phyloP scores from a whole-genome alignment of 1,140 invertebrate species.

The Kradibia gibbosae region DNA sequence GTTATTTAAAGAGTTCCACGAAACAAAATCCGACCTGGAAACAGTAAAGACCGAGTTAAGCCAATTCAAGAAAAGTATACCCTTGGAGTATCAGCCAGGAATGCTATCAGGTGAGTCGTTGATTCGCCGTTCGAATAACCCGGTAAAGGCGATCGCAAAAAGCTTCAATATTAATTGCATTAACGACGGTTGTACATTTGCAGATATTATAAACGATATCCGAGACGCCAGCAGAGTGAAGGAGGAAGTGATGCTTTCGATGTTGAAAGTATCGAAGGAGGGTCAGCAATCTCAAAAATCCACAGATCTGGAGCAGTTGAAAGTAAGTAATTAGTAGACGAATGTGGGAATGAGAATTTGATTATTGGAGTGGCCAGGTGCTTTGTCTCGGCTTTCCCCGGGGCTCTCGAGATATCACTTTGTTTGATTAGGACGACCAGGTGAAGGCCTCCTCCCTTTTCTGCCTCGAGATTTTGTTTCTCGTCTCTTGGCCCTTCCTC shows the following conservation, averaged over 20 bases:
- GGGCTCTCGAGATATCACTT: slow-evolving; percentile 8
- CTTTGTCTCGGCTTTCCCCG: neutral
- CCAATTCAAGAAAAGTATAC: slow-evolving; percentile 63
- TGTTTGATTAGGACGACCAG: slow-evolving; percentile 45
- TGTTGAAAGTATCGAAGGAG: slow-evolving; percentile 76
- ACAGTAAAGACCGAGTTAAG: slow-evolving; percentile 69
- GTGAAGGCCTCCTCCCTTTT: neutral
- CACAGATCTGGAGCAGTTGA: slow-evolving; percentile 62
- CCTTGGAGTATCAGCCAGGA: slow-evolving; percentile 80
- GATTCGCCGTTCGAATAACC: slow-evolving; percentile 25
- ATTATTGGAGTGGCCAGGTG: neutral
- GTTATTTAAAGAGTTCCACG: slow-evolving; percentile 73
- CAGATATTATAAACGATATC: slow-evolving; percentile 83
- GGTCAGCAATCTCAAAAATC: slow-evolving; percentile 68
- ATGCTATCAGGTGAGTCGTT: slow-evolving; percentile 74
- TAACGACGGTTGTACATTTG: slow-evolving; percentile 24
- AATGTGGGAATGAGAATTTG: slow-evolving; percentile 21
- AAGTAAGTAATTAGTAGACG: slow-evolving; percentile 56
- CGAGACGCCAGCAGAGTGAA: slow-evolving; percentile 80
- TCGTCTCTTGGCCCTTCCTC: neutral
- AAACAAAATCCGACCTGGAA: slow-evolving; percentile 73
- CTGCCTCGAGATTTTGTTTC: neutral
- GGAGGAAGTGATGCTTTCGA: slow-evolving; percentile 79
- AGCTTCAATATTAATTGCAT: neutral
- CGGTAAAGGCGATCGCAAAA: neutral